These are phyloP conservation scores for Cebus imitator DNA, from an alignment of 2,113 vertebrate species.

Conservation along the genomic window DNA sequence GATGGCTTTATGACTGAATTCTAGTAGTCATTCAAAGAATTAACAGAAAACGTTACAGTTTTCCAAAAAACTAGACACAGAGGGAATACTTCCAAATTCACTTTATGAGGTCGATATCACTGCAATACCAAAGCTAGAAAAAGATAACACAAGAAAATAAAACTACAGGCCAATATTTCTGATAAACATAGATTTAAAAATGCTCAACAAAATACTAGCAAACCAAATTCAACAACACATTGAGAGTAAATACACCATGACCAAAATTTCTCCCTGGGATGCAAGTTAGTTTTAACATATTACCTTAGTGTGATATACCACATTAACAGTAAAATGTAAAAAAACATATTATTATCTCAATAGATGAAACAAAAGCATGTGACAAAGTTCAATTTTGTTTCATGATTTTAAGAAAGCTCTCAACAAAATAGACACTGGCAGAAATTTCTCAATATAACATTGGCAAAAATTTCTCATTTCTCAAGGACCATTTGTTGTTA, in stretches of 20 bases:
- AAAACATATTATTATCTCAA: neutral
- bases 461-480: neutral
- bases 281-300: neutral
- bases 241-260: neutral
- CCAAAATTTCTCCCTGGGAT: neutral
- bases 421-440: neutral
- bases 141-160: neutral
- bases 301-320: neutral
- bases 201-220: neutral
- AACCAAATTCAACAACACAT: neutral
- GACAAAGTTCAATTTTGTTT: neutral
- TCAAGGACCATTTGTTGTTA: neutral
- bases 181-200: neutral
- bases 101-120: neutral
- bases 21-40: neutral
- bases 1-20: neutral
- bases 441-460: neutral
- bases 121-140: neutral
- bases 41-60: neutral
- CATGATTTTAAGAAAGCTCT: neutral
- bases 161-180: neutral
- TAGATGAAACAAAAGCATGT: neutral
- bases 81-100: neutral
- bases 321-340: neutral
- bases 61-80: neutral